Base-by-base conservation (phyloP, 2,888 invertebrate genomes). In the Scrobipalpa costella region DNA sequence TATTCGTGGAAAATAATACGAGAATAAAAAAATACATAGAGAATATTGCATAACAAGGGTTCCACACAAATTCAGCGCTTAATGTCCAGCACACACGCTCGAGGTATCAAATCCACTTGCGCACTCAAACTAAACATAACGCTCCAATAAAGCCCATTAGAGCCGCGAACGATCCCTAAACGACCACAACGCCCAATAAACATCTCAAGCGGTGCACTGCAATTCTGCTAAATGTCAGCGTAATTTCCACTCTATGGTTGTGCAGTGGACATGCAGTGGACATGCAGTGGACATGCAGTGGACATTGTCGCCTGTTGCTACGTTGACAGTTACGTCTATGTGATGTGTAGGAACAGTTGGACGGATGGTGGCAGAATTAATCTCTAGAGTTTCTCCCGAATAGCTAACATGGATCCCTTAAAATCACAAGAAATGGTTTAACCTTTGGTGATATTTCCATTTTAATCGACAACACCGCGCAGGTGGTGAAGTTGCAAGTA, bases 141-240 rank as follows among this genome's bases (percentile, higher is more conserved):
- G 67, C 62, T 60, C 49, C 9, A 49, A 49, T 60, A 49, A 60
- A 52, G 27, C 27, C 21, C 63, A 63, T 60, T 60, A 63, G 44
- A 40, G 60, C 33, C 55, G 13, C 55, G 7, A 44, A 52, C 50
- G 38, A 63, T 44, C 66, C 64, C 68, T 63, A 68, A 76, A 72
- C 68, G 61, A 64, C 72, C 68, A 68, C 73, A 72, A 70, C 74
- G 74, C 64, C 68, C 60, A 76, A 82, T 79, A 78, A 78, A 80
- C 73, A 72, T 73, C 68, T 74, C 64, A 67, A 73, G 64, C 73
- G 68, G 69, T 59, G 34, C 47, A 60, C 7, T 27, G 27, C 60
- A 9, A 49, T 60, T 49, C 60, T 60, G 60, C 60, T 60, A 60
- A 60, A 60, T 60, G 60, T 57, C 57, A 38, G 19, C 38, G 36